Base-by-base conservation (phyloP, 2,888 invertebrate genomes). In the Caenorhabditis sp. region DNA sequence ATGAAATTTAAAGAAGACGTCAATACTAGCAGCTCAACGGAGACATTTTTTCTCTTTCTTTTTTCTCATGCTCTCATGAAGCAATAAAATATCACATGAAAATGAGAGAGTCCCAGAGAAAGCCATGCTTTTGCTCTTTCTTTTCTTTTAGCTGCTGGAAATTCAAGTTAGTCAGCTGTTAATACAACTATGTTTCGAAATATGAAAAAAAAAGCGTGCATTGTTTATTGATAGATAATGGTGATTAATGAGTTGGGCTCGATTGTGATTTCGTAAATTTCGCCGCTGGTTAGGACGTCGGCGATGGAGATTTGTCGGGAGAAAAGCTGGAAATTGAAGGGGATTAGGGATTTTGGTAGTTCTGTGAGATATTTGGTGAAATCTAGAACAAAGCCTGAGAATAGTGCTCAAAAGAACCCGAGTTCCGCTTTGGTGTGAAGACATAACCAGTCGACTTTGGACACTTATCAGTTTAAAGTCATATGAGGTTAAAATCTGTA, bases 191-290 rank as follows among this genome's bases (percentile, higher is more conserved):
- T 21, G n/a, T 27, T 27, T 17, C 17, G 20, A 58, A 38, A 54
- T 36, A 25, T 54, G 36, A 1, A 49, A n/a, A 27, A n/a, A n/a
- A n/a, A n/a, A n/a, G n/a, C 50, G 25, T n/a, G 38, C 62, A 21
- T 1, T 56, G 5, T 38, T 63, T 49, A 63, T 38, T 67, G 63
- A 64, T 64, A 71, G 25, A 71, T 57, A 53, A 71, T 58, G 23
- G 71, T 71, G 14, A 71, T 58, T 26, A 71, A 14, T 17, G 71
- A 71, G 49, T 71, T 71, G 1, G 71, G 38, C 43, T 71, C 67
- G 49, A 71, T 67, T 12, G 56, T 60, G 50, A 71, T 21, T 14
- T 67, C 67, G 36, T 71, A 71, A 36, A 71, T 64, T 21, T 57
- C 61, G 56, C 36, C 7, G 71, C 61, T 20, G 60, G 57, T 10